These are phyloP conservation scores for Chloropsis hardwickii DNA, from an alignment of 2,113 vertebrate species.

Conservation along the genomic window DNA sequence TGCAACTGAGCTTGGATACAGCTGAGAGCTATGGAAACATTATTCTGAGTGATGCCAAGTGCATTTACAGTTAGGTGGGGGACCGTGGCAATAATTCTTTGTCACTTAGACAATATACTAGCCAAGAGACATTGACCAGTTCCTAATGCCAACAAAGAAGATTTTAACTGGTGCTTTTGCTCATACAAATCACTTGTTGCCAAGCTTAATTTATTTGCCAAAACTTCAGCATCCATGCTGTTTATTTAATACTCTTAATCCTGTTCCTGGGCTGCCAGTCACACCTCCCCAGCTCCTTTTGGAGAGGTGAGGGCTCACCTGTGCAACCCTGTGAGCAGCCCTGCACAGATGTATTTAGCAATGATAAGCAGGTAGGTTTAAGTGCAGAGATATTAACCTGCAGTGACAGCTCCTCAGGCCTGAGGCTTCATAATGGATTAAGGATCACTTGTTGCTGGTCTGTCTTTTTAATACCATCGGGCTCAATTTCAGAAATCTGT, in stretches of 20 bases:
- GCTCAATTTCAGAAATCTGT: neutral
- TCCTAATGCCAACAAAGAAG: neutral
- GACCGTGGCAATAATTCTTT: neutral
- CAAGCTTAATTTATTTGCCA: neutral
- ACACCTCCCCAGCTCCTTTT: neutral
- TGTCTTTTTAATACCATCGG: neutral
- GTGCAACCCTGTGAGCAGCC: neutral
- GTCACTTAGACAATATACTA: neutral
- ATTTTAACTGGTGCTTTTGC: fast-evolving
- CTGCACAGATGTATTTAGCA: neutral
- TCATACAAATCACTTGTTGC: neutral
- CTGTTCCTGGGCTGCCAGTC: neutral
- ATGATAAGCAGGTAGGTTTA: neutral
- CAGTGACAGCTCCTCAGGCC: neutral
- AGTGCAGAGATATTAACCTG: neutral
- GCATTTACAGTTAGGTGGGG: neutral
- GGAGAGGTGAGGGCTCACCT: neutral
- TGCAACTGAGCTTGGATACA: neutral
- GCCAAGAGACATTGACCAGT: neutral
- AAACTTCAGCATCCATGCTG: neutral
- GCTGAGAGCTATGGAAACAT: neutral
- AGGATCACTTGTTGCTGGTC: neutral
- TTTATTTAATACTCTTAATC: neutral
- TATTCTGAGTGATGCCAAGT: neutral
- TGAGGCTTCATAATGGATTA: neutral